Percentiles rank a stretch among this genome's conserved stretches.
Evolutionary conservation across 2,888 invertebrate species (phyloP).

Genomic region (Calameuta filiformis): DNA sequence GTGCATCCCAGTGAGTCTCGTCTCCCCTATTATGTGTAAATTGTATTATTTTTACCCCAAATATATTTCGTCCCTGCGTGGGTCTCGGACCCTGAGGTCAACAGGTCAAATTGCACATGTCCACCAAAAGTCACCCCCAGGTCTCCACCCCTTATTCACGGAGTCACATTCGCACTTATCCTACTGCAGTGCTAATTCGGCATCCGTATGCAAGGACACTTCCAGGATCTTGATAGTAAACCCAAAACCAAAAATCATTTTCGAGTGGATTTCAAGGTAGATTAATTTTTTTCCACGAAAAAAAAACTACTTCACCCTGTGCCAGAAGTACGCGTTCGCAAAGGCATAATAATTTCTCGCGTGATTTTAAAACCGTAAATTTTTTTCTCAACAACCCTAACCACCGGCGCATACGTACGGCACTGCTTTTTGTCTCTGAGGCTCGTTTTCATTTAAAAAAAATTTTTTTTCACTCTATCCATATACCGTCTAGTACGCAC

Average conservation of each 20-base stretch:
- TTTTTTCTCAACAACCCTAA: conserved; percentile 54
- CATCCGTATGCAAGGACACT: neutral
- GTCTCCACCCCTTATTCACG: neutral
- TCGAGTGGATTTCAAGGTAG: neutral
- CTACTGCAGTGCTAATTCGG: conserved; percentile 4
- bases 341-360: conserved; percentile 64
- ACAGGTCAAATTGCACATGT: conserved; percentile 66
- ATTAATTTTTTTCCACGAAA: neutral
- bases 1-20: conserved; percentile 34
- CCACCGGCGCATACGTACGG: conserved; percentile 2
- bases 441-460: conserved; percentile 6
- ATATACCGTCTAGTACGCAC: conserved; percentile 5
- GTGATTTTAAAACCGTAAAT: conserved; percentile 67
- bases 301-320: neutral
- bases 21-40: conserved; percentile 63
- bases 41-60: conserved; percentile 67
- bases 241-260: neutral
- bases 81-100: conserved; percentile 49
- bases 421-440: conserved; percentile 4
- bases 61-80: conserved; percentile 55
- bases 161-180: conserved; percentile 32
- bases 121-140: conserved; percentile 57
- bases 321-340: conserved; percentile 12
- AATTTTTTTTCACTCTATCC: conserved; percentile 1
- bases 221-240: neutral